Evolutionary conservation across 2,888 invertebrate species (phyloP), one percentile per base, ranked within the genome.

Genomic region (Himalopsyche anomala): DNA sequence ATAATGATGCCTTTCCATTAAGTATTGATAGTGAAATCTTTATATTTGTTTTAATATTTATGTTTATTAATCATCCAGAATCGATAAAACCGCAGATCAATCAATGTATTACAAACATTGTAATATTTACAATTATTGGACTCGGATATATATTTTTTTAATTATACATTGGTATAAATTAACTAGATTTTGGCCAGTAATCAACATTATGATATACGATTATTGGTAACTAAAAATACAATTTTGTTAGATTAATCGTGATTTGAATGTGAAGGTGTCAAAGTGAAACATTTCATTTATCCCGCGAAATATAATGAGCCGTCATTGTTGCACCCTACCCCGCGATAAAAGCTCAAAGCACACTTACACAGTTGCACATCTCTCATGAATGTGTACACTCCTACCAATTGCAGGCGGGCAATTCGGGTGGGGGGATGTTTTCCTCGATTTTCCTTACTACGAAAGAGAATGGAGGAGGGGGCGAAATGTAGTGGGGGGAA

Each of bases 401-500:
- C 86, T 84, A 86, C 84, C 86, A 40, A 86, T 83, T 40, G 80
- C 40, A 55, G 81, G 84, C 74, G 74, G 74, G 74, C 42, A 51
- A 45, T 42, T 19, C 45, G 80, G 84, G 85, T 55, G 82, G 85
- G 83, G 87, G 40, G 84, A 81, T 85, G 87, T 86, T 86, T 86
- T 86, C 54, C 84, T 69, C 74, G 36, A 74, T 74, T 74, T 74
- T 74, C 74, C 74, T 80, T 85, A 84, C 85, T 85, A 87, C 85
- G 86, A 56, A 51, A 84, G 84, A 82, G 84, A 82, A 80, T 54
- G 40, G 84, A 56, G 83, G 51, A 51, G 45, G 83, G 79, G 62
- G 83, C 79, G 69, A 80, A 80, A 55, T 5, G 45, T 79, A 55
- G 81, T 83, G 86, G 87, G 87, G 85, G 87, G 88, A 89, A 90